Conservation (phyloP, 2,113 vertebrate genomes). For the Cephalopterus ornatus region DNA sequence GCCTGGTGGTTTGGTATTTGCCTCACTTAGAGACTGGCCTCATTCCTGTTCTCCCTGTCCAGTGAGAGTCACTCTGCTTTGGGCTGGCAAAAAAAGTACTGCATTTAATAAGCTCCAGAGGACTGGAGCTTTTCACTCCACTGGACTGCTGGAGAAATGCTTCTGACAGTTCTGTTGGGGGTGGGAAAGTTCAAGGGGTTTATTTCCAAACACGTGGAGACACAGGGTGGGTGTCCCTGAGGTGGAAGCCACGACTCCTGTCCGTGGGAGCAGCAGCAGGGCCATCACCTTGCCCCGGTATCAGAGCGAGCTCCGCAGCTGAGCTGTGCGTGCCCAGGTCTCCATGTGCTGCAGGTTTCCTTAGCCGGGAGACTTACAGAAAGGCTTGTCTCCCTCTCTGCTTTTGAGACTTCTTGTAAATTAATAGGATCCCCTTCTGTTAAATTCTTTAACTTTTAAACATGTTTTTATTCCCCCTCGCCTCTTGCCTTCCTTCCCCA, state of each 20-base stretch:
- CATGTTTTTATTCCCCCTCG: background rate
- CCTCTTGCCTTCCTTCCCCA: background rate
- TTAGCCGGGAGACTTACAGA: background rate
- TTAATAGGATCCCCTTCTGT: background rate
- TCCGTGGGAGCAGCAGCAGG: background rate
- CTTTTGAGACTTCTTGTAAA: background rate
- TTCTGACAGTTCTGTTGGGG: background rate
- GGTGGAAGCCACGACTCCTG: background rate
- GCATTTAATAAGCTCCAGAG: background rate
- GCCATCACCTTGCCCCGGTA: fast-evolving
- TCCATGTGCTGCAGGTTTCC: background rate
- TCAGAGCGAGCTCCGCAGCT: background rate
- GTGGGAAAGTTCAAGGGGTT: background rate
- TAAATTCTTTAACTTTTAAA: conserved; percentile 46
- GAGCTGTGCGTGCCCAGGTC: background rate
- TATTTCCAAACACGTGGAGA: background rate
- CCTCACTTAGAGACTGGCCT: background rate
- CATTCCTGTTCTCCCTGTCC: background rate
- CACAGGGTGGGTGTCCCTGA: background rate
- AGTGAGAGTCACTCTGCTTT: background rate
- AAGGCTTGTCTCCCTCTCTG: background rate
- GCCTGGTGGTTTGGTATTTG: background rate
- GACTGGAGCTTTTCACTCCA: background rate
- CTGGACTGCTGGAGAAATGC: background rate
- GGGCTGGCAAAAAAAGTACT: background rate